phyloP scores from a whole-genome alignment of 2,113 vertebrate species.

The Patagioenas fasciata region DNA sequence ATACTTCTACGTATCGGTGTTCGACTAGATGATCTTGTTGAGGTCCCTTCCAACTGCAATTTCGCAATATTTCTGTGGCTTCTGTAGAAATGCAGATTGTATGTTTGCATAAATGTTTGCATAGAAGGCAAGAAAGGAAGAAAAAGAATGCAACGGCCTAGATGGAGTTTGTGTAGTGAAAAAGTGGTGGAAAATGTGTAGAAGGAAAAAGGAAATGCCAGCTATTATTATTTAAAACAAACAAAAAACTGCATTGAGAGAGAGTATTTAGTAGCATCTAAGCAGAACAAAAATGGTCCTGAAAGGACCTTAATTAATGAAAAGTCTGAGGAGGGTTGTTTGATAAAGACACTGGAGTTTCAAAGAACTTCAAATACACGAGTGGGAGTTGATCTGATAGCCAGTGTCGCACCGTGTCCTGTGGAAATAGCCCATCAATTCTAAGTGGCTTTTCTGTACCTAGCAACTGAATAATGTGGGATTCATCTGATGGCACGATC shows the following conservation, averaged over 20 bases:
- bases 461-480: background rate
- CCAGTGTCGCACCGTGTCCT: background rate
- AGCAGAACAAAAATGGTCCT: background rate
- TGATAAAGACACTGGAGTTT: background rate
- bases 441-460: background rate
- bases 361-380: background rate
- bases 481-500: background rate
- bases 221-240: background rate
- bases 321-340: background rate
- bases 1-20: background rate
- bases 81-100: background rate
- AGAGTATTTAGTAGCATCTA: background rate
- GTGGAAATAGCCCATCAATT: background rate
- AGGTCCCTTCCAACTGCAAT: background rate
- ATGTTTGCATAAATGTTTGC: background rate
- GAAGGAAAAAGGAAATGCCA: background rate
- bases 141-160: background rate
- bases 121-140: background rate
- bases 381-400: background rate
- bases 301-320: background rate
- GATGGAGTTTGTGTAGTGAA: background rate
- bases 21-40: background rate
- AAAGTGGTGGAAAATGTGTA: background rate
- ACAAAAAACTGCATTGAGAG: background rate
- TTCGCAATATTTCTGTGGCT: background rate